Evolutionary conservation across 2,797 vertebrate species (phyloP).

Genomic region (Channa striata): DNA sequence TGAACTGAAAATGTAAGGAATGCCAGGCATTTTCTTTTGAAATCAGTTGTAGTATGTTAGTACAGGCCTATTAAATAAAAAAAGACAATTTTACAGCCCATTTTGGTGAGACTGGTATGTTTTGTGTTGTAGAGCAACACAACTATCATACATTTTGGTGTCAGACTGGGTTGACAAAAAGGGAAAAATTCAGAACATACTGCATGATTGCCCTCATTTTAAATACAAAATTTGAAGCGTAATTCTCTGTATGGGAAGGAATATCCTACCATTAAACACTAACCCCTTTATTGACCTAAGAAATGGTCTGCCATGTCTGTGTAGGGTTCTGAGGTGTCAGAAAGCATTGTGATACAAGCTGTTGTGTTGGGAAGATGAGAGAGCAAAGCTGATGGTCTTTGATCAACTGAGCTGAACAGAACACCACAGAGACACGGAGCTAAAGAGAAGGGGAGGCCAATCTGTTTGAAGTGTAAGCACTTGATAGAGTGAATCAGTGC

Average conservation of each 20-base stretch:
- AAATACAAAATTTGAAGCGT: background rate
- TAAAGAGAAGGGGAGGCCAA: conserved; percentile 32
- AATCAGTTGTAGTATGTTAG: no score
- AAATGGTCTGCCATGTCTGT: conserved; percentile 23
- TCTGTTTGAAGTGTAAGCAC: conserved; percentile 65
- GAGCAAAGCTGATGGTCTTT: conserved; percentile 72
- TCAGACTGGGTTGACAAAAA: no score
- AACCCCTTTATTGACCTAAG: background rate
- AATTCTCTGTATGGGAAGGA: background rate
- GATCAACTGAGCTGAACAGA: conserved; percentile 69
- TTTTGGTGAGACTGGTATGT: background rate
- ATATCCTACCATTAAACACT: background rate
- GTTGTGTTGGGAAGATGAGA: conserved; percentile 72
- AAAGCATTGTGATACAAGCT: conserved; percentile 60
- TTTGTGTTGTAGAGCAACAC: no score
- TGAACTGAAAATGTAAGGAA: no score
- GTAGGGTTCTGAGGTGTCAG: conserved; percentile 30
- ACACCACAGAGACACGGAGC: conserved; percentile 57
- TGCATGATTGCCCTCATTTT: no score
- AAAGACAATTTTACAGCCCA: no score
- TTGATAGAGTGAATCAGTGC: conserved; percentile 57
- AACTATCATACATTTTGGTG: no score
- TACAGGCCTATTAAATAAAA: no score
- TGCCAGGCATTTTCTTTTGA: no score
- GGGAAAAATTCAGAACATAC: no score